Conservation (phyloP, 2,113 vertebrate species). For the Saguinus imperator region DNA sequence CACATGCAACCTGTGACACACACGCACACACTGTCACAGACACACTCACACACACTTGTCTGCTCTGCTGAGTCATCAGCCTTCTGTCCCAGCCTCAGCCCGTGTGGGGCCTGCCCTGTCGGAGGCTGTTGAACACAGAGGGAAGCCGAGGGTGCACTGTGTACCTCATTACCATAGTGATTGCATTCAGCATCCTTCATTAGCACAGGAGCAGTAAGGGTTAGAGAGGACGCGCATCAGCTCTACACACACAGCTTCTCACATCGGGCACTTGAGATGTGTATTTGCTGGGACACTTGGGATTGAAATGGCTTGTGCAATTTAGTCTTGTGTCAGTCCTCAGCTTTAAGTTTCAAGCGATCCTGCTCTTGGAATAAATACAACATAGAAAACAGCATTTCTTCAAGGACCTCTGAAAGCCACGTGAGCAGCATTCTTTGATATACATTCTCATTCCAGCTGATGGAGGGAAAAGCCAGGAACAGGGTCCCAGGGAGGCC, state of each 20-base stretch:
- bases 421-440: not conserved
- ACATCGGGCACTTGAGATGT: fast-evolving
- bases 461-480: fast-evolving
- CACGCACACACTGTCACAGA: not conserved
- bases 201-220: not conserved
- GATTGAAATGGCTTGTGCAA: not conserved
- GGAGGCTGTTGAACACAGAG: not conserved
- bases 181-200: fast-evolving
- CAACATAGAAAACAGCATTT: not conserved
- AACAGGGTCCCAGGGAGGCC: fast-evolving
- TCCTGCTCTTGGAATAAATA: not conserved
- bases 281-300: not conserved
- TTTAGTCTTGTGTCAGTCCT: not conserved
- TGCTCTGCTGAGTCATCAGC: not conserved
- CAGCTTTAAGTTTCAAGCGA: not conserved
- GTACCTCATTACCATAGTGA: fast-evolving
- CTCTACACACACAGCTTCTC: fast-evolving
- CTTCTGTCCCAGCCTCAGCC: not conserved
- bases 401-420: not conserved
- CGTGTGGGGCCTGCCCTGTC: fast-evolving
- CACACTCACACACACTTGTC: not conserved
- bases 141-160: not conserved
- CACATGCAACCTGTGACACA: not conserved
- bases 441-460: fast-evolving
- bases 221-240: fast-evolving